Evolutionary conservation across 2,797 vertebrate species (phyloP), one percentile per base, ranked within the genome.

Genomic region (Acestrorhynchus altus): DNA sequence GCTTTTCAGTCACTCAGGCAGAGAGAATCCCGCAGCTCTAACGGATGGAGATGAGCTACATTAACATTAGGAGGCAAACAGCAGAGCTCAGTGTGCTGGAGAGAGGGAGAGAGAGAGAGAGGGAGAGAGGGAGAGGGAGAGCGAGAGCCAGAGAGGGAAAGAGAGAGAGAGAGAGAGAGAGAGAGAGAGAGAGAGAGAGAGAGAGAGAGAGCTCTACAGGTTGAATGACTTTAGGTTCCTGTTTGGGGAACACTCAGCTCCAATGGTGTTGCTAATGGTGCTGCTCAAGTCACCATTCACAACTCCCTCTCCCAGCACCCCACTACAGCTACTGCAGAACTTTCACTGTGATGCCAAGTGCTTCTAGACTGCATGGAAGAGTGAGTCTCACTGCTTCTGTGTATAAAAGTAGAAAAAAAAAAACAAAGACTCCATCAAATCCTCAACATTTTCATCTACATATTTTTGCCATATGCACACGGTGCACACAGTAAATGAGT

Each of bases 11-110:
- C 76, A 57, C 39, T 78, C 76, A 72, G 61, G 22, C 73, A 76
- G 59, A 69, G 49, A 61, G 52, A 68, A 78, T 77, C 78, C 76
- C 35, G 51, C 65, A 20, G 54, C 74, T 63, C 60, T 31, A 35
- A 72, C 82, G 79, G 82, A 83, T 66, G 82, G 82, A 83, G 79
- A 85, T 85, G 65, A 83, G 83, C 83, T 85, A 81, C 83, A 85
- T 83, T 85, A 85, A 83, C 79, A 15, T 74, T n/a, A 61, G 73
- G 59, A 83, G 70, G 59, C 73, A 83, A 84, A 83, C 78, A 78
- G 31, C 39, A 56, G 24, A 54, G 46, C 40, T 71, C 69, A 26
- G 69, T 44, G 74, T 72, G 70, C 65, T 46, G 24, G 56, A 65
- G 72, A 68, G 59, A 35, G 49, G 66, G 49, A 54, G 46, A 66